Evolutionary conservation across 1,140 invertebrate genomes (phyloP), one percentile per base, ranked within the genome.

Genomic region (Mactra quadrangularis): DNA sequence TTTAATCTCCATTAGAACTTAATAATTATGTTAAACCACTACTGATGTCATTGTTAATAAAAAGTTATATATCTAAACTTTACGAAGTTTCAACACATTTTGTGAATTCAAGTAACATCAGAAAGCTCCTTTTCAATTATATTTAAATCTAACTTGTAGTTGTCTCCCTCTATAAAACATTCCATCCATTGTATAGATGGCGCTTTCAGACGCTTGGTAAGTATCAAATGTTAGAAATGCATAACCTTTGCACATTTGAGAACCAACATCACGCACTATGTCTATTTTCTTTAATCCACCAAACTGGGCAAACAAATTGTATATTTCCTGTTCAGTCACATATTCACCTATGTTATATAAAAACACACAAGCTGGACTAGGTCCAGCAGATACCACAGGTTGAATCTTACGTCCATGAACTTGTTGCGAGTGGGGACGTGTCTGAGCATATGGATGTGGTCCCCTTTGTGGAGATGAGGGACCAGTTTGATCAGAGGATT

Each of bases 281-380:
- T 78, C 76, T 53, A 78, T 78, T 57, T 78, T 78, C 22, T 66
- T 53, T 47, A 78, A 62, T 13, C 60, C 76, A 52, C 76, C 76
- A 68, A 68, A 78, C n/a, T 50, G 76, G 13, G 76, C 76, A 78
- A 78, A 78, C 25, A 78, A 22, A 41, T 68, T 78, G 35, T 78
- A 68, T 1, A 78, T 52, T 45, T 78, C 76, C 4, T 66, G 62
- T 35, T 78, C 76, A 7, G 27, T 66, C 9, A 66, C 52, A n/a
- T 35, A 68, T 55, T 78, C 62, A 29, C 62, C 76, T 68, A 78
- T 68, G 22, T 78, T 78, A 29, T 78, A 78, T 27, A 78, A n/a
- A 41, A 78, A 78, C 22, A 78, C 45, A 41, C 45, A 55, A 52
- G 45, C 55, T 22, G 31, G 55, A 47, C 38, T 60, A 2, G 55